These are phyloP conservation scores for Chelonoidis abingdonii DNA, from an alignment of 2,113 vertebrate genomes.

Conservation along the genomic window DNA sequence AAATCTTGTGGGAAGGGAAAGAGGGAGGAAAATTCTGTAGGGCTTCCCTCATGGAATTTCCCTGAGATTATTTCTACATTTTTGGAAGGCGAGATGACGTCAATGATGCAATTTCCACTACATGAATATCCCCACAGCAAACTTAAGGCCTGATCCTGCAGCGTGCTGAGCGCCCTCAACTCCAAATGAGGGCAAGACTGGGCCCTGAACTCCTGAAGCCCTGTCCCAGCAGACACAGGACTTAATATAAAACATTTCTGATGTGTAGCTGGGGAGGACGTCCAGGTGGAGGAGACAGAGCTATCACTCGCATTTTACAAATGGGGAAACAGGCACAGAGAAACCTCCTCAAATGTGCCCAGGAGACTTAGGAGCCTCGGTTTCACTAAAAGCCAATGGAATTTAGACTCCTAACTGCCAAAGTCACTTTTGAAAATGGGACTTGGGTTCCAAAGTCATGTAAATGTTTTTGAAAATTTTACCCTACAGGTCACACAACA, in stretches of 20 bases:
- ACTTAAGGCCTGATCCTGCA: not conserved
- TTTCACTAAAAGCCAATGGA: not conserved
- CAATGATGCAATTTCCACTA: not conserved
- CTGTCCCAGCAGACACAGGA: not conserved
- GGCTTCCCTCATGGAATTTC: not conserved
- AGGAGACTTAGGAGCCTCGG: not conserved
- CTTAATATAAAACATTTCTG: not conserved
- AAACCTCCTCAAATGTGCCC: not conserved
- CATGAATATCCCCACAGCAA: not conserved
- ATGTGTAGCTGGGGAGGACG: not conserved
- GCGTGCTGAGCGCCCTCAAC: not conserved
- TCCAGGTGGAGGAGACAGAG: not conserved
- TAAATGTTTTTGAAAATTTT: not conserved
- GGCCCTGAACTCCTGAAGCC: not conserved
- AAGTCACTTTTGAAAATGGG: not conserved
- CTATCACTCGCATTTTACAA: conserved; percentile 16
- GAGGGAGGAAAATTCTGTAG: not conserved
- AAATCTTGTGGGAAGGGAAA: accelerated
- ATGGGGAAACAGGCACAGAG: not conserved
- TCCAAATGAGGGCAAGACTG: not conserved
- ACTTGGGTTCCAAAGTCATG: not conserved
- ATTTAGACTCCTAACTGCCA: not conserved
- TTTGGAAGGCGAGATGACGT: not conserved
- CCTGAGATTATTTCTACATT: not conserved
- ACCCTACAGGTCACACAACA: not conserved